Evolutionary conservation across 2,113 vertebrate species (phyloP).

Genomic region (Candoia aspera): DNA sequence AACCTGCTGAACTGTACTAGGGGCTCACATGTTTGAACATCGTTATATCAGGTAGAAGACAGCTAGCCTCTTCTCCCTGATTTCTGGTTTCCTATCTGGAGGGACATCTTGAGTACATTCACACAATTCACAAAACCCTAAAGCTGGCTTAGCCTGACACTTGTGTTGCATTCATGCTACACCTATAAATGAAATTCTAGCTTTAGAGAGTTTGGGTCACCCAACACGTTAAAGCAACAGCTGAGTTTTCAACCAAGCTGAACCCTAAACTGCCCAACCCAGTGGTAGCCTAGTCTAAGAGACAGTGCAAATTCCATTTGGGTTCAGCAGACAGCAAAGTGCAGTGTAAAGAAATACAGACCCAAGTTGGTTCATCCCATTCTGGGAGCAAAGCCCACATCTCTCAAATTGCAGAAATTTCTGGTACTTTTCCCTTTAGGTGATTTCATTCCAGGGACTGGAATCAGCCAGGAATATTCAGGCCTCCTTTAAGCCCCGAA

Average conservation of each 20-base stretch:
- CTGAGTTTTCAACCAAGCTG: background rate
- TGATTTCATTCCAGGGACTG: background rate
- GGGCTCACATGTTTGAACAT: too few species aligned
- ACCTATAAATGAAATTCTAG: background rate
- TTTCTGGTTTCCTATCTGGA: too few species aligned
- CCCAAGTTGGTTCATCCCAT: background rate
- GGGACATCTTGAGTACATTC: too few species aligned
- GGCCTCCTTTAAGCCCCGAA: background rate
- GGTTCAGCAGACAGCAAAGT: background rate
- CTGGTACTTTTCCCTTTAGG: background rate
- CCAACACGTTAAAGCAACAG: background rate
- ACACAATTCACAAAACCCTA: too few species aligned
- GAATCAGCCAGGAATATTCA: background rate
- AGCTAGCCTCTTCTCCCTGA: too few species aligned
- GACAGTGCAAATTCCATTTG: background rate
- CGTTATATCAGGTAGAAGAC: background rate
- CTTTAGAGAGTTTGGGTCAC: background rate
- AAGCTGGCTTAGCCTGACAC: background rate
- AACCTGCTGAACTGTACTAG: too few species aligned
- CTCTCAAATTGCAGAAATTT: background rate
- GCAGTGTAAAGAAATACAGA: background rate
- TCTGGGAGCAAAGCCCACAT: background rate
- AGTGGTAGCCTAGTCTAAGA: background rate
- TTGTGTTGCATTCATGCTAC: background rate
- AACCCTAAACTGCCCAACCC: background rate